Evolutionary conservation across 1,140 invertebrate genomes (phyloP), one percentile per base, ranked within the genome.

Genomic region (Cecropterus lyciades): DNA sequence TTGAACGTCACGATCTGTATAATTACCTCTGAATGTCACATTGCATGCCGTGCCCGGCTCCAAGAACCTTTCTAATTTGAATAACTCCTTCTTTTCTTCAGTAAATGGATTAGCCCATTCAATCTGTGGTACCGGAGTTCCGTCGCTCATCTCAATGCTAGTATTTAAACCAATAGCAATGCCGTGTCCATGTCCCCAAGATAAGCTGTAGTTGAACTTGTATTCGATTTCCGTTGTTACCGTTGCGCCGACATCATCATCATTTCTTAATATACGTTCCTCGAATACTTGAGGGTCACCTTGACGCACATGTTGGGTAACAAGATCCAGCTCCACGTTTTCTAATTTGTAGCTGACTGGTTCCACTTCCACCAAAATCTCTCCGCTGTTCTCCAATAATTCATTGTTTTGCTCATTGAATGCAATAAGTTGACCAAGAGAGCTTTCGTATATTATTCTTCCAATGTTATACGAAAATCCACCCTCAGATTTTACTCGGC

Each of bases 21-120:
- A 94, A 73, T 96, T 96, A 0, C 95, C 96, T 30, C 85, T 92
- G 2, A 97, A 89, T 0, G 95, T 96, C 0, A 97, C 95, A 82
- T 97, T 97, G 20, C 96, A 94, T 7, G 94, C 96, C 0, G 96
- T 97, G 33, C 96, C 96, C 3, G 96, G 94, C 82, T 95, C 94
- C 45, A 96, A 80, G 60, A 89, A 88, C 68, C 93, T 90, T 71
- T 95, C 92, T n/a, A 96, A 92, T 65, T 93, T 94, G 67, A 93
- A 87, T 3, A 94, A 82, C 53, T 95, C 95, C 4, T 94, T 93
- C 40, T 93, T 92, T 49, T 93, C 92, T 60, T 94, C 92, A 0
- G 84, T 89, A 37, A 93, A 93, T 16, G 93, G 93, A 15, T 95
- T 93, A 2, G 95, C 95, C 96, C 96, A 97, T 65, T 93, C 93